Evolutionary conservation across 1,140 invertebrate genomes (phyloP).

Genomic region (Drosophila triauraria): DNA sequence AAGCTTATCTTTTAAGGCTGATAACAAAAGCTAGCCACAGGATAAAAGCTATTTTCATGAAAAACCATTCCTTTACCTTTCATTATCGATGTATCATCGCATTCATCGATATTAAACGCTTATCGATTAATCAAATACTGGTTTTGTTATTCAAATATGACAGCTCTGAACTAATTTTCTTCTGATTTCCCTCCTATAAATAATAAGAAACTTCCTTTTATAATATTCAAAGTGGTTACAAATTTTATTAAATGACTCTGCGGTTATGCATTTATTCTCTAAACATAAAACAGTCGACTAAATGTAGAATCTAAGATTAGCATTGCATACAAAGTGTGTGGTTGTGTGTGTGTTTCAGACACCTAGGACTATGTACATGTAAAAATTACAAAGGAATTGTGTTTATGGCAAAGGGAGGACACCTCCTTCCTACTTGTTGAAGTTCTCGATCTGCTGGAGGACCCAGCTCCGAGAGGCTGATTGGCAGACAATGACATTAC

Average conservation of each 20-base stretch:
- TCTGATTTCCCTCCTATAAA: neutral
- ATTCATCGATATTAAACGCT: neutral
- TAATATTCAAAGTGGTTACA: slow-evolving; percentile 30
- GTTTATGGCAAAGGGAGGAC: slow-evolving; percentile 57
- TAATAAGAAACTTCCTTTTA: too few species aligned
- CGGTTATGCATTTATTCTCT: slow-evolving; percentile 28
- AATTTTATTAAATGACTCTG: slow-evolving; percentile 70
- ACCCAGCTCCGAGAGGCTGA: slow-evolving; percentile 80
- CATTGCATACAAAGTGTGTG: slow-evolving; percentile 38
- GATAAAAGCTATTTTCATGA: neutral
- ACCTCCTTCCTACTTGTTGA: slow-evolving; percentile 66
- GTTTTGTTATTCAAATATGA: neutral
- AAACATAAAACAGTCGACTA: slow-evolving; percentile 70
- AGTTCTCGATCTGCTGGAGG: slow-evolving; percentile 82
- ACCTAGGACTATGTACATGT: slow-evolving; percentile 40
- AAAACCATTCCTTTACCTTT: too few species aligned
- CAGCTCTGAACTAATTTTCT: neutral
- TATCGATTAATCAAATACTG: too few species aligned
- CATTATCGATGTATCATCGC: neutral
- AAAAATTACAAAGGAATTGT: slow-evolving; percentile 47
- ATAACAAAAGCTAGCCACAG: neutral
- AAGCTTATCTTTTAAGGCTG: neutral
- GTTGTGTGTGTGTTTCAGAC: slow-evolving; percentile 9
- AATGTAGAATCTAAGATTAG: slow-evolving; percentile 23
- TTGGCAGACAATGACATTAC: slow-evolving; percentile 63